phyloP scores from a whole-genome alignment of 1,140 invertebrate species.

The Neomicropteryx cornuta region DNA sequence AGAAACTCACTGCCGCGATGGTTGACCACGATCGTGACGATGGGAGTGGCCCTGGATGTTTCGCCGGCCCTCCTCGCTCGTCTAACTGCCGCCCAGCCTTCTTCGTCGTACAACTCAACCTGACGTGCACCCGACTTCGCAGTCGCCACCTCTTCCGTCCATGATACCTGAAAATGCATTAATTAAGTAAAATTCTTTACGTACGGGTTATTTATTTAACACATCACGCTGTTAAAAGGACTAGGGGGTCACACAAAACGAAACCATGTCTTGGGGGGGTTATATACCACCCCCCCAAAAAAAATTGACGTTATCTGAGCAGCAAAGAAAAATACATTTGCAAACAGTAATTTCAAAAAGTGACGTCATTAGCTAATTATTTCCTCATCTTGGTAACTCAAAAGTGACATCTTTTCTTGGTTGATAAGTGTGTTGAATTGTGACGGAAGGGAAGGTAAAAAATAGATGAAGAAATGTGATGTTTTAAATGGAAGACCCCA shows the following conservation, averaged over 20 bases:
- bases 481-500: no score
- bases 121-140: slow-evolving; percentile 66
- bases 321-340: no score
- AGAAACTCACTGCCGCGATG: slow-evolving; percentile 65
- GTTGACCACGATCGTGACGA: slow-evolving; percentile 63
- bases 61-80: slow-evolving; percentile 61
- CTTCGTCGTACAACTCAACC: slow-evolving; percentile 82
- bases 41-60: slow-evolving; percentile 52
- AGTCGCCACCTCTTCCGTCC: slow-evolving; percentile 77
- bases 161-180: slow-evolving; percentile 73
- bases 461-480: no score
- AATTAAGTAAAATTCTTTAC: background rate
- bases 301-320: no score
- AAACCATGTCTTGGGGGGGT: background rate
- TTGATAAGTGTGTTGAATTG: no score
- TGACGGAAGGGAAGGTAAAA: no score
- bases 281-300: background rate
- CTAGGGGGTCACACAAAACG: background rate
- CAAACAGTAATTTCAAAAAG: no score
- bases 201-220: background rate
- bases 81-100: slow-evolving; percentile 72
- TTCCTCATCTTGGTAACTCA: no score
- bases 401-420: no score
- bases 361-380: no score
- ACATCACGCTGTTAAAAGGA: background rate